Conservation (phyloP, 2,113 vertebrate genomes). For the Scytalopus superciliaris region DNA sequence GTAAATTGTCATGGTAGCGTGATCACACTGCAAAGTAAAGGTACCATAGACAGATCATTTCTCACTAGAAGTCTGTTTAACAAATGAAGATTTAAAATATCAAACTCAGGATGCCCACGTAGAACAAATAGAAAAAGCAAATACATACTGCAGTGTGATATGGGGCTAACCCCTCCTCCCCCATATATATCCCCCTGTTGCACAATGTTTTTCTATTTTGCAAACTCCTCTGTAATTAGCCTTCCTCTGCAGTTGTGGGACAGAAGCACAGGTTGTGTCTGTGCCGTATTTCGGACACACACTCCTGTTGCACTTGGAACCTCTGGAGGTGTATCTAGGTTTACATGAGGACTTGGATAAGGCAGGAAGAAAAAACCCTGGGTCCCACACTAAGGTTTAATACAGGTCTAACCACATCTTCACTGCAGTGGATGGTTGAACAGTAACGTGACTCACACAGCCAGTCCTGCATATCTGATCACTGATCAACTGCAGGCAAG, state of each 20-base stretch:
- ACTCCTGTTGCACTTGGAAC: background rate
- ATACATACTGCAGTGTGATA: too few species aligned
- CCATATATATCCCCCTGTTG: background rate
- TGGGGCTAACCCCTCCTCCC: accelerated
- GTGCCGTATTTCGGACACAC: background rate
- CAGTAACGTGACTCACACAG: accelerated
- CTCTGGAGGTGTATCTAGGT: background rate
- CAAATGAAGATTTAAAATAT: background rate
- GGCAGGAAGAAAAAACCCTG: background rate
- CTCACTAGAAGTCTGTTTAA: background rate
- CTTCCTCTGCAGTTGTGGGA: background rate
- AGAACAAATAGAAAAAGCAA: background rate
- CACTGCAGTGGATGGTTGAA: accelerated
- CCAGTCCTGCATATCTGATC: background rate
- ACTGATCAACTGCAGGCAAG: background rate
- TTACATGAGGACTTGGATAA: background rate
- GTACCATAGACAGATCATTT: background rate
- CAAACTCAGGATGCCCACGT: background rate
- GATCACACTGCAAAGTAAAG: background rate
- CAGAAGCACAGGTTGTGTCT: background rate
- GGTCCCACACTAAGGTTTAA: background rate
- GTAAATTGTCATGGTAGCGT: background rate
- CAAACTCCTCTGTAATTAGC: background rate
- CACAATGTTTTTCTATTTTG: background rate
- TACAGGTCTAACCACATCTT: background rate